Evolutionary conservation across 2,888 invertebrate species (phyloP), one percentile per base, ranked within the genome.

Genomic region (Orthosia gothica): DNA sequence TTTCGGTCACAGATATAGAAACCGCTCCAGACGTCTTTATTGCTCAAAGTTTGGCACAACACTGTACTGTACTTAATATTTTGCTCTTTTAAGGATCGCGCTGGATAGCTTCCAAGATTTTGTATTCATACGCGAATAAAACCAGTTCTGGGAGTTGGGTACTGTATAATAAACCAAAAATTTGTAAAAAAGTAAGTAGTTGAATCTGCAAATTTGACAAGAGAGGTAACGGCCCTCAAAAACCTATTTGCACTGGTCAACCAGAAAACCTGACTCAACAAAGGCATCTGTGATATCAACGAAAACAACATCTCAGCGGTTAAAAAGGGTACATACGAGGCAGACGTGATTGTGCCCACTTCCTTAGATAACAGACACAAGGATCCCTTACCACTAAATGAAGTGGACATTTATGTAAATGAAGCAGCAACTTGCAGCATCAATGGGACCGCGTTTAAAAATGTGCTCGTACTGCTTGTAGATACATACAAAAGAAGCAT

Each of bases 351-450:
- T 80, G 83, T 89, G 82, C 45, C 78, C 72, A 83, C 76, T 71
- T 66, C 88, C 87, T 83, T 75, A 85, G 85, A 83, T 85, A 82
- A 83, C 79, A 74, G 74, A 70, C 74, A 72, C 81, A 81, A 81
- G 76, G 76, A 83, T 79, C 79, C 73, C 78, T 82, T 81, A 74
- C 82, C 79, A 84, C 86, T 89, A 84, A 91, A 89, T 88, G 87
- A 87, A 88, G 88, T 85, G 81, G 88, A 83, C 91, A 74, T 89
- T 91, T 89, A 91, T 89, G 88, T 84, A 88, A 90, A 90, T 87
- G 84, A 85, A 86, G 76, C 65, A 75, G 71, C 77, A 62, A 70
- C 79, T 82, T 40, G 40, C 40, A 40, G 9, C 40, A 83, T 90
- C 85, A 85, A 83, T 82, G 86, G 62, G 49, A 64, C 77, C 73